Evolutionary conservation across 1,140 invertebrate species (phyloP).

Genomic region (Eulimnadia texana): DNA sequence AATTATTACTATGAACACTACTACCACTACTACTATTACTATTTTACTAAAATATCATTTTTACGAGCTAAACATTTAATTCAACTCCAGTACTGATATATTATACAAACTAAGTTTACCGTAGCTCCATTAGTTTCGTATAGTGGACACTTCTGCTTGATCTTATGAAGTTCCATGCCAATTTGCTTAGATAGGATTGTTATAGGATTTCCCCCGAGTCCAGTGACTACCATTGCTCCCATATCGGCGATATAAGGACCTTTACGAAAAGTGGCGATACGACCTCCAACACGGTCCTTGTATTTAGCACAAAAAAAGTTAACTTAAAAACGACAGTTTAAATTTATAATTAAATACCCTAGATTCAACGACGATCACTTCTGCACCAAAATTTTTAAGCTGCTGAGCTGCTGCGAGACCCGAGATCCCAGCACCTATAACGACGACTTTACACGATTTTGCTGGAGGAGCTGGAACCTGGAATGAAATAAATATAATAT

Average conservation of each 20-base stretch:
- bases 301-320: too few species aligned
- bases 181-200: slow-evolving; percentile 91
- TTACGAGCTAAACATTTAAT: too few species aligned
- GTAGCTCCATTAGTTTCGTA: slow-evolving; percentile 89
- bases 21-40: too few species aligned
- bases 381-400: slow-evolving; percentile 87
- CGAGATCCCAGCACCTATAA: slow-evolving; percentile 89
- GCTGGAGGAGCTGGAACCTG: slow-evolving; percentile 47
- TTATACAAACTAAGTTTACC: slow-evolving; percentile 32
- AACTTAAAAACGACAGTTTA: neutral
- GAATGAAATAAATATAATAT: slow-evolving; percentile 20
- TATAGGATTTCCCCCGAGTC: slow-evolving; percentile 80
- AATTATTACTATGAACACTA: too few species aligned
- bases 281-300: slow-evolving; percentile 87
- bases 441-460: slow-evolving; percentile 76
- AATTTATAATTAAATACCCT: slow-evolving; percentile 37
- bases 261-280: slow-evolving; percentile 92
- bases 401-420: slow-evolving; percentile 87
- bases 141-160: slow-evolving; percentile 89
- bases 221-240: slow-evolving; percentile 50
- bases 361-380: slow-evolving; percentile 88
- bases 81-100: too few species aligned
- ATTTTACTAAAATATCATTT: too few species aligned
- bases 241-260: slow-evolving; percentile 88
- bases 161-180: slow-evolving; percentile 91